Evolutionary conservation across 1,140 invertebrate species (phyloP).

Genomic region (Calephelis nemesis): DNA sequence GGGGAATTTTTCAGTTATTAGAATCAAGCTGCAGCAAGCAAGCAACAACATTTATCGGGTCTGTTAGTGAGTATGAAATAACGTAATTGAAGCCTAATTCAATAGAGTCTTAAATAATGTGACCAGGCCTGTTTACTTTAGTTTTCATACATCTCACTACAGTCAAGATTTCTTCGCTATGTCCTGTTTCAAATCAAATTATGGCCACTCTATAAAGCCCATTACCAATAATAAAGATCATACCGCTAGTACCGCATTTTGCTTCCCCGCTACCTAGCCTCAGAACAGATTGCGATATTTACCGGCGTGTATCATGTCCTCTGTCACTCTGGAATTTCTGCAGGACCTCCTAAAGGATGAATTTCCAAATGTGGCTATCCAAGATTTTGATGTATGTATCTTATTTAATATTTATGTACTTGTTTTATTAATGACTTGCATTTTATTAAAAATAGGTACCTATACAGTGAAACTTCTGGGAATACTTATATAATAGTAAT

Average conservation of each 20-base stretch:
- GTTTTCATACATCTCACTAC: too few species aligned
- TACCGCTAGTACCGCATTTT: slow-evolving; percentile 22
- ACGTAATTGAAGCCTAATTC: too few species aligned
- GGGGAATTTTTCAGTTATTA: too few species aligned
- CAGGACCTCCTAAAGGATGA: slow-evolving; percentile 59
- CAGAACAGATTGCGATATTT: slow-evolving; percentile 18
- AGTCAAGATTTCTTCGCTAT: too few species aligned
- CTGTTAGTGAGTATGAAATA: too few species aligned
- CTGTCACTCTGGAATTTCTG: slow-evolving; percentile 59
- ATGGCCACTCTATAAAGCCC: slow-evolving; percentile 23
- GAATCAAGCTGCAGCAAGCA: too few species aligned
- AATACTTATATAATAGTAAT: background rate
- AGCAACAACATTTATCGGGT: too few species aligned
- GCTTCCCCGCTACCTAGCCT: slow-evolving; percentile 18
- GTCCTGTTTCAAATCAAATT: background rate
- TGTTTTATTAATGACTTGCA: too few species aligned
- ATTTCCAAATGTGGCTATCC: slow-evolving; percentile 58
- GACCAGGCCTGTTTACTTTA: too few species aligned
- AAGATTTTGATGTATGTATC: slow-evolving; percentile 51
- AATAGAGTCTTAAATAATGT: too few species aligned
- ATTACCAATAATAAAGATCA: slow-evolving; percentile 26
- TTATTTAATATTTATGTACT: background rate
- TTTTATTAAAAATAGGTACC: too few species aligned
- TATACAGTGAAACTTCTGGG: too few species aligned
- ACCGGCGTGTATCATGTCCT: slow-evolving; percentile 40